Percentiles rank a stretch among this genome's conserved stretches.
phyloP scores from a whole-genome alignment of 92 coral and sea anemone species.

The Phenganax marumi region DNA sequence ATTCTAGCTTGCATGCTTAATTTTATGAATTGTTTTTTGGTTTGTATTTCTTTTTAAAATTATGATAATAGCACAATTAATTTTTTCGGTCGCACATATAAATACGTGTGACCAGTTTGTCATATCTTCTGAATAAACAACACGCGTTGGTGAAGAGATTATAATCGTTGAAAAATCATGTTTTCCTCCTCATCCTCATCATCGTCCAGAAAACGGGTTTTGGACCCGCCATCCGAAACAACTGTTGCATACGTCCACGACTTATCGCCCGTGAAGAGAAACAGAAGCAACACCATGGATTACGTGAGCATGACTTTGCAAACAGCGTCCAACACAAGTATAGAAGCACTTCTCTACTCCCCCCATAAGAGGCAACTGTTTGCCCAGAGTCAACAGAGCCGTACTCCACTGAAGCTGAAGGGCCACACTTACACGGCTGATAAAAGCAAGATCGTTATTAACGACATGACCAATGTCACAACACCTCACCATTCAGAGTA shows the following conservation, averaged over 20 bases:
- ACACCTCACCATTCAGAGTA: conserved; percentile 53
- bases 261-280: conserved; percentile 52
- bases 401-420: conserved; percentile 58
- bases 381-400: conserved; percentile 53
- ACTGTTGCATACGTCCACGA: not conserved
- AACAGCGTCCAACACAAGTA: conserved; percentile 46
- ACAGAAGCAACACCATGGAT: conserved; percentile 54
- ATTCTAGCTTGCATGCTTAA: too few relatives aligned
- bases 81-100: too few relatives aligned
- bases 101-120: too few relatives aligned
- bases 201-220: too few relatives aligned
- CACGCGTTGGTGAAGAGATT: too few relatives aligned
- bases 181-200: too few relatives aligned
- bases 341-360: conserved; percentile 61
- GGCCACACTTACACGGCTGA: conserved; percentile 54
- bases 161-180: too few relatives aligned
- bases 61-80: too few relatives aligned
- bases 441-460: conserved; percentile 47
- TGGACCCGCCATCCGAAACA: not conserved
- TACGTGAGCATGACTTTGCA: conserved; percentile 58
- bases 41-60: too few relatives aligned
- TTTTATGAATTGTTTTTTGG: too few relatives aligned
- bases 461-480: conserved; percentile 56
- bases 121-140: too few relatives aligned
- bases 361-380: conserved; percentile 57